phyloP scores from a whole-genome alignment of 2,797 vertebrate species.

The Tapirus indicus region DNA sequence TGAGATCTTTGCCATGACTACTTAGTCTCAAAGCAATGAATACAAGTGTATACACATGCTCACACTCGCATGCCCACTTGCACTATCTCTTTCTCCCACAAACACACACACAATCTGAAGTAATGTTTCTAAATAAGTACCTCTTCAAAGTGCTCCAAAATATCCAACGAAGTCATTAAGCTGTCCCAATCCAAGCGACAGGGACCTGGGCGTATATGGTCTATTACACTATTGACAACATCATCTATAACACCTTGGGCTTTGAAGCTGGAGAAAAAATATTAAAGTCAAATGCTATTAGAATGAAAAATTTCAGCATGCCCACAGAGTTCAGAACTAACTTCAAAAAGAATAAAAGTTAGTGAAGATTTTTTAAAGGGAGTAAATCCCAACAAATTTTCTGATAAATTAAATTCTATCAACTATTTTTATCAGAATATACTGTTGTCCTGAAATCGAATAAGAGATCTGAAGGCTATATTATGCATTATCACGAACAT shows the following conservation, averaged over 20 bases:
- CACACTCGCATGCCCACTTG: neutral
- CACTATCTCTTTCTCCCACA: neutral
- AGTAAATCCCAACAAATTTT: neutral
- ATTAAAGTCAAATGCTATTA: neutral
- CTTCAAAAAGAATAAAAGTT: neutral
- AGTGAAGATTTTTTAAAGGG: neutral
- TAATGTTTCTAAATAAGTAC: conserved; percentile 81
- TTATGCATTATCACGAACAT: neutral
- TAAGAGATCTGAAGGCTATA: neutral
- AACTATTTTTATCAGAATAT: conserved; percentile 26
- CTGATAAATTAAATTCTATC: conserved; percentile 16
- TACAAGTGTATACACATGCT: neutral
- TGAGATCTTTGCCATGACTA: neutral
- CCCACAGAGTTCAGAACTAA: neutral
- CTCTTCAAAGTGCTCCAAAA: conserved; percentile 91
- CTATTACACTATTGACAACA: conserved; percentile 87
- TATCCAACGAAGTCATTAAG: conserved; percentile 93
- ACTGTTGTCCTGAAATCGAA: neutral
- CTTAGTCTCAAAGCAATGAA: neutral
- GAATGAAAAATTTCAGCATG: conserved; percentile 15
- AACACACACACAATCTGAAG: neutral
- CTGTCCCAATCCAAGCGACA: conserved; percentile 92
- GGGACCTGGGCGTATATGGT: conserved; percentile 93
- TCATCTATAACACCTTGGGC: conserved; percentile 90
- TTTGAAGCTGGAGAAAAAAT: conserved; percentile 91